phyloP scores from a whole-genome alignment of 1,140 invertebrate species.

The Drosophila neocordata region DNA sequence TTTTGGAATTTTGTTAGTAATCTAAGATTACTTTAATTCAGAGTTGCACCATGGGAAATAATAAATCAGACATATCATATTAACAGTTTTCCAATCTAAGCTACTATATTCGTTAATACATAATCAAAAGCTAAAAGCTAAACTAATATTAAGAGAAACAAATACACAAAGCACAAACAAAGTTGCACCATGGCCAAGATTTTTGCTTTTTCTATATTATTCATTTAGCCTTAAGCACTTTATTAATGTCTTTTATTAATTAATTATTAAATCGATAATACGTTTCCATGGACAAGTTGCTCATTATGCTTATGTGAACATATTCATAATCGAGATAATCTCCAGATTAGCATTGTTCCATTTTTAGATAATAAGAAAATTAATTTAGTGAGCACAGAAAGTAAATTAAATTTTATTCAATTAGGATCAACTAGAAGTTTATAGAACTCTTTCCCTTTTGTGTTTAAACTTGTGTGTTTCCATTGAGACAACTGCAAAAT shows the following conservation, averaged over 20 bases:
- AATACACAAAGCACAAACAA: too few species aligned
- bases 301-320: background rate
- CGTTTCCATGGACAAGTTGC: background rate
- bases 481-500: conserved; percentile 4
- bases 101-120: too few species aligned
- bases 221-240: background rate
- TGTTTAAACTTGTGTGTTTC: background rate
- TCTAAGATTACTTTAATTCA: too few species aligned
- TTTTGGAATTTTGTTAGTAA: too few species aligned
- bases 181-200: background rate
- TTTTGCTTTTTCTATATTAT: background rate
- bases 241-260: background rate
- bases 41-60: conserved; percentile 7
- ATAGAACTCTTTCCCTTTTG: background rate
- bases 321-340: background rate
- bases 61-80: background rate
- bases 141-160: too few species aligned
- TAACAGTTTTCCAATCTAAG: too few species aligned
- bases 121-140: too few species aligned
- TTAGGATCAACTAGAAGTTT: background rate
- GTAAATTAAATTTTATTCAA: background rate
- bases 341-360: background rate
- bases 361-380: background rate
- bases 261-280: background rate
- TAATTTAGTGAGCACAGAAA: background rate